Evolutionary conservation across 2,888 invertebrate genomes (phyloP), one percentile per base, ranked within the genome.

Genomic region (Tiliacea citrago): DNA sequence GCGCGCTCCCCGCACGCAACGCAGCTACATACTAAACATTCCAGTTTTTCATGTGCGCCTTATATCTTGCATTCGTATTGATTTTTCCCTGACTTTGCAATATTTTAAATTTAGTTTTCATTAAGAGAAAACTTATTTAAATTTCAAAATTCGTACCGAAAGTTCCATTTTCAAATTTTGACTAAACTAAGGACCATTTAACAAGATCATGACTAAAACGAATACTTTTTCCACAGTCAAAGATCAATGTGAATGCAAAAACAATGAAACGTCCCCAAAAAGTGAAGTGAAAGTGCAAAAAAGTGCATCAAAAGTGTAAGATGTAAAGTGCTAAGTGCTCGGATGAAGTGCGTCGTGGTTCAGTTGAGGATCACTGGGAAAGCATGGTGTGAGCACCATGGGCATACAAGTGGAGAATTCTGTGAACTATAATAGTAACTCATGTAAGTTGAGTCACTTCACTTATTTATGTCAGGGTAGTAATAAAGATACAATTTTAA

Each of bases 351-450:
- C 73, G 73, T 71, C 77, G 82, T 68, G 76, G 79, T 81, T 76
- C 60, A 58, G 39, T 77, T 78, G 65, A 72, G 81, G 77, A 78
- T 75, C 72, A 71, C 68, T 69, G 58, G 71, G 21, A 72, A 81
- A 85, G 86, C 88, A 92, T 91, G 91, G 86, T 88, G 90, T 93
- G 91, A 89, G 73, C 91, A 94, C 86, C 88, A 96, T 96, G 96
- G 96, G 96, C 88, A 96, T 96, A 92, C 96, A 96, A 92, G 95
- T 96, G 90, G 96, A 96, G 85, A 96, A 92, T 91, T 92, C 92
- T 90, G 93, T 96, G 81, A 93, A 91, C 90, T 96, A 96, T 91
- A 95, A 91, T 90, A 94, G 90, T 90, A 95, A 91, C 91, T 93
- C 95, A 94, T 96, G 96, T 96, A 92, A 96, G 96, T 96, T 68